phyloP scores from a whole-genome alignment of 1,140 invertebrate genomes.

The Acromyrmex heyeri region DNA sequence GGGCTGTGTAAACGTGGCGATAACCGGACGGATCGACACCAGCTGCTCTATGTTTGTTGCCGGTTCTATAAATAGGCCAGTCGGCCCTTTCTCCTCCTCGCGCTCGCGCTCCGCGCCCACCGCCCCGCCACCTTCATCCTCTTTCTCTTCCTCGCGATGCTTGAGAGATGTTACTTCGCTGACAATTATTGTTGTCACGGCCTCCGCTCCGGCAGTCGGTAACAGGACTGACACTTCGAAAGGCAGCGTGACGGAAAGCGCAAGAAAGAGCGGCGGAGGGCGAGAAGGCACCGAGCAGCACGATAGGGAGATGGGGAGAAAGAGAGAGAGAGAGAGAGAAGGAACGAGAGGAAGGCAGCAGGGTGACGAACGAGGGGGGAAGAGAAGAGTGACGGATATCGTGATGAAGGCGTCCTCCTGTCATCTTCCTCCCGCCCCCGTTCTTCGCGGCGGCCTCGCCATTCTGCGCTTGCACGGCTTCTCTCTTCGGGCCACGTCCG shows the following conservation, averaged over 20 bases:
- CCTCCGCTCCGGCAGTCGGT: conserved; percentile 79
- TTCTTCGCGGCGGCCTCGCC: conserved; percentile 63
- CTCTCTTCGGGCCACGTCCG: conserved; percentile 71
- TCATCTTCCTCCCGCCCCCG: conserved; percentile 74
- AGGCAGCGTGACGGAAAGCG: conserved; percentile 81
- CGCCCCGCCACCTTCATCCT: conserved; percentile 48
- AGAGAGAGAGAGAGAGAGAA: conserved; percentile 54
- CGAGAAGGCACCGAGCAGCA: conserved; percentile 65
- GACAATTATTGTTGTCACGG: conserved; percentile 86
- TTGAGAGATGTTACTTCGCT: conserved; percentile 82
- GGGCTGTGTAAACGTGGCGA: conserved; percentile 80
- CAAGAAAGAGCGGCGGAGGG: conserved; percentile 74
- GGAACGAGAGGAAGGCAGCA: conserved; percentile 48
- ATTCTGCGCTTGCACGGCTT: conserved; percentile 75
- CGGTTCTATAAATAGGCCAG: conserved; percentile 82
- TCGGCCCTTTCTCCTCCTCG: conserved; percentile 64
- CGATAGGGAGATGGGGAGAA: conserved; percentile 55
- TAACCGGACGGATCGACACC: conserved; percentile 84
- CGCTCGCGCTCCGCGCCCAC: conserved; percentile 36
- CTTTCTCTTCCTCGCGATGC: conserved; percentile 67
- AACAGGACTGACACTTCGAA: conserved; percentile 83
- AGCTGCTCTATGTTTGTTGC: conserved; percentile 85
- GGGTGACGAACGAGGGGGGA: conserved; percentile 61
- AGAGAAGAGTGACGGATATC: conserved; percentile 80
- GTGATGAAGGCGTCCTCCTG: conserved; percentile 84